Conservation (phyloP, 2,797 vertebrate genomes). For the Ptychobarbus kaznakovi region DNA sequence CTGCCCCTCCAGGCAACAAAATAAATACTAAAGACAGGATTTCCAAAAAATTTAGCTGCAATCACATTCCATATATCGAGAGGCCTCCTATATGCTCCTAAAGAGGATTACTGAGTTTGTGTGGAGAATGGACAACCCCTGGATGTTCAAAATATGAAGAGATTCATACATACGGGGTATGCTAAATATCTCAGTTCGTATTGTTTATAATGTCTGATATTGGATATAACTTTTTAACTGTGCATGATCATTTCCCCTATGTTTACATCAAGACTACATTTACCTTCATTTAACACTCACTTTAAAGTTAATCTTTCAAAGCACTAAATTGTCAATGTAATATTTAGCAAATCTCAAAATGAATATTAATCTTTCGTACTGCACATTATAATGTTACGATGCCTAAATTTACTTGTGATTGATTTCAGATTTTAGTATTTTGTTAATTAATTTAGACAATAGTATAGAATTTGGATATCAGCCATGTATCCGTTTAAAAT, state of each 20-base stretch:
- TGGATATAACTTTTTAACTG: neutral
- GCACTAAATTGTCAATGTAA: neutral
- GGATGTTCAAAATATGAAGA: neutral
- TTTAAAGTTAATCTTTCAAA: neutral
- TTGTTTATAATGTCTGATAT: neutral
- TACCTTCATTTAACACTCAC: neutral
- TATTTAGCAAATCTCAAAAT: neutral
- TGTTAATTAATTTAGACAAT: neutral
- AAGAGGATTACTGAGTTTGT: neutral
- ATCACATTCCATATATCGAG: neutral
- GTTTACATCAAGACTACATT: neutral
- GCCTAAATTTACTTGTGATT: neutral
- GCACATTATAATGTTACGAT: no score
- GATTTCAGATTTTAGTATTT: neutral
- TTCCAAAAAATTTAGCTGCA: neutral
- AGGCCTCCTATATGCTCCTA: neutral
- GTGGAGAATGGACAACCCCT: neutral
- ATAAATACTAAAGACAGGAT: neutral
- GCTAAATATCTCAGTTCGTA: neutral
- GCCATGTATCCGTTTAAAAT: neutral
- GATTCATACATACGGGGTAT: neutral
- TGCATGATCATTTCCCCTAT: neutral
- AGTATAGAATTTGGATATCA: neutral
- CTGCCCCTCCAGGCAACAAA: conserved; percentile 8
- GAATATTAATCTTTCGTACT: neutral